Conservation (phyloP, 1,140 invertebrate species). For the Lamellibrachia luymesi region DNA sequence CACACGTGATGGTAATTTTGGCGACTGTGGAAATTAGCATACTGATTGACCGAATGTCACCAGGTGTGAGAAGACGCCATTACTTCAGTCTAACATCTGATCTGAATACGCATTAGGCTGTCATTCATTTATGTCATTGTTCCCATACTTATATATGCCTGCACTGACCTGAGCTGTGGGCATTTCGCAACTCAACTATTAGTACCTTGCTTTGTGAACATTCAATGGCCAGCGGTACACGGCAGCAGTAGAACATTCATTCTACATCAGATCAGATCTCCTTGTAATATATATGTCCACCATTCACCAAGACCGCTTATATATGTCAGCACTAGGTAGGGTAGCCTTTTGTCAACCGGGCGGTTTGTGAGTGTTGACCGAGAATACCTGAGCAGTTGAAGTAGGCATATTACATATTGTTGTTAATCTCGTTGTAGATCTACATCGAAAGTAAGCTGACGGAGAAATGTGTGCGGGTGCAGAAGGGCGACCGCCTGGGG, state of each 20-base stretch:
- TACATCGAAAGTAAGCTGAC: slow-evolving; percentile 23
- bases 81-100: background rate
- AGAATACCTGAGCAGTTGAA: background rate
- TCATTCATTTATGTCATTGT: background rate
- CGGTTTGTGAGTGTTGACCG: background rate
- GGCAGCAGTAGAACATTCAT: background rate
- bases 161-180: background rate
- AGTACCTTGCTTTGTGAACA: background rate
- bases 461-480: slow-evolving; percentile 23
- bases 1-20: no score
- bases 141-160: background rate
- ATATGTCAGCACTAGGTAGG: background rate
- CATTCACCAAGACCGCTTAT: background rate
- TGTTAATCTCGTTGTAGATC: slow-evolving; percentile 13
- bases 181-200: background rate
- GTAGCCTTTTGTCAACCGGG: background rate
- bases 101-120: background rate
- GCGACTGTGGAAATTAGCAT: no score
- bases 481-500: slow-evolving; percentile 12
- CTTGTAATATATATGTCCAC: background rate
- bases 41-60: background rate
- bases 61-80: background rate
- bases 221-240: background rate
- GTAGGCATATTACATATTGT: background rate
- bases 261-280: background rate